Percentiles rank a stretch among this genome's conserved stretches.
phyloP scores from a whole-genome alignment of 2,888 invertebrate species.

The Teleogryllus oceanicus region DNA sequence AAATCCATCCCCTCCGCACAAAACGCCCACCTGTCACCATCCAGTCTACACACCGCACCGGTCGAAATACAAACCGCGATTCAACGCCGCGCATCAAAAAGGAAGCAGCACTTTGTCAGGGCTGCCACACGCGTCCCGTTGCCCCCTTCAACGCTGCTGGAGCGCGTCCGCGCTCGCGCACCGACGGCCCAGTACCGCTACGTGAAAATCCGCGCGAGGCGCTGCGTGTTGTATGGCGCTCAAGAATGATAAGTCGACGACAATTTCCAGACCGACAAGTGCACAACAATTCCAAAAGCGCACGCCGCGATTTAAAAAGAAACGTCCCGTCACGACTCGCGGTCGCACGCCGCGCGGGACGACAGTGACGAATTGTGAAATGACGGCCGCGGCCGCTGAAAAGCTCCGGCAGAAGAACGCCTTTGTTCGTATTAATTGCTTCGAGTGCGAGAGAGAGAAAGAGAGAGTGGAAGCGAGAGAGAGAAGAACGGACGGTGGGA shows the following conservation, averaged over 20 bases:
- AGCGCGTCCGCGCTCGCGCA: too few species aligned
- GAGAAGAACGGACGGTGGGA: neutral
- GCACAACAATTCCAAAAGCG: slow-evolving; percentile 11
- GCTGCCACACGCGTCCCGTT: too few species aligned
- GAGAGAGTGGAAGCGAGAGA: neutral
- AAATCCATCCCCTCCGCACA: too few species aligned
- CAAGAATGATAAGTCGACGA: slow-evolving; percentile 7
- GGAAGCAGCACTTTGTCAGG: too few species aligned
- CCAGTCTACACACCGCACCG: too few species aligned
- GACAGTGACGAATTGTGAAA: slow-evolving; percentile 18
- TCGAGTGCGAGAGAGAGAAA: neutral
- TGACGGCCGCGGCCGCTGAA: neutral
- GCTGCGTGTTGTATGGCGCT: neutral
- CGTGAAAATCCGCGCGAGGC: too few species aligned
- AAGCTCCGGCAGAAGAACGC: neutral
- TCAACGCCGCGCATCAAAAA: too few species aligned
- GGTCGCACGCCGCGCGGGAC: neutral
- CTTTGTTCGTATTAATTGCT: slow-evolving; percentile 4
- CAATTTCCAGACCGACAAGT: slow-evolving; percentile 9
- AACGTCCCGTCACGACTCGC: neutral
- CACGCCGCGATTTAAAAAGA: neutral
- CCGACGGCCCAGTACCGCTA: too few species aligned
- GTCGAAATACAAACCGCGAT: too few species aligned
- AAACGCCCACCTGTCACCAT: too few species aligned
- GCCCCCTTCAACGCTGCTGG: too few species aligned